phyloP scores from a whole-genome alignment of 2,113 vertebrate species.

The Rhipidura dahli region DNA sequence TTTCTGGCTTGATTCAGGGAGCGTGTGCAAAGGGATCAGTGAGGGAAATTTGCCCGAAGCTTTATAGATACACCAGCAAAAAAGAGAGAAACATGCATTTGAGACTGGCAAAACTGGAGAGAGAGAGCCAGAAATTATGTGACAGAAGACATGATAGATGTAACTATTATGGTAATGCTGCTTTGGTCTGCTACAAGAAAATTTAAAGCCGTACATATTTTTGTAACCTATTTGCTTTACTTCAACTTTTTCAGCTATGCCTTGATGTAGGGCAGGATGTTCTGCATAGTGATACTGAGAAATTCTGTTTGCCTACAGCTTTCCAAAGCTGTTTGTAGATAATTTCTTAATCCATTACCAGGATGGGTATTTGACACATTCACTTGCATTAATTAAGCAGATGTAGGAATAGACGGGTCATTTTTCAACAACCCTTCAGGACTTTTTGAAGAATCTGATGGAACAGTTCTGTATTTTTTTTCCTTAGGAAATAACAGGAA shows the following conservation, averaged over 20 bases:
- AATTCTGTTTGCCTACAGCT: conserved; percentile 55
- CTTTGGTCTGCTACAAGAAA: conserved; percentile 35
- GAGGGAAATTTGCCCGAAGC: neutral
- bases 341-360: conserved; percentile 53
- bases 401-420: neutral
- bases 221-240: conserved; percentile 4
- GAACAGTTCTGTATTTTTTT: neutral
- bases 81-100: conserved; percentile 14
- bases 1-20: conserved; percentile 8
- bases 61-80: neutral
- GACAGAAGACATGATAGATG: conserved; percentile 22
- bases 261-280: conserved; percentile 16
- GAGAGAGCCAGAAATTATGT: neutral
- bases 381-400: conserved; percentile 54
- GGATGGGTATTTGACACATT: conserved; percentile 28
- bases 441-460: neutral
- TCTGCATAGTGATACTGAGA: conserved; percentile 12
- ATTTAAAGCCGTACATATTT: conserved; percentile 38
- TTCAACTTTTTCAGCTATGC: neutral
- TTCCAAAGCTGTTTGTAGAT: conserved; percentile 22
- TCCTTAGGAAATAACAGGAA: neutral
- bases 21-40: neutral
- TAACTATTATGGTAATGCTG: conserved; percentile 39
- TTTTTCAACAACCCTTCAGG: conserved; percentile 13
- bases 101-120: neutral